Percentiles rank a stretch among this genome's conserved stretches.
Evolutionary conservation across 2,797 vertebrate species (phyloP).

Genomic region (Acipenser ruthenus): DNA sequence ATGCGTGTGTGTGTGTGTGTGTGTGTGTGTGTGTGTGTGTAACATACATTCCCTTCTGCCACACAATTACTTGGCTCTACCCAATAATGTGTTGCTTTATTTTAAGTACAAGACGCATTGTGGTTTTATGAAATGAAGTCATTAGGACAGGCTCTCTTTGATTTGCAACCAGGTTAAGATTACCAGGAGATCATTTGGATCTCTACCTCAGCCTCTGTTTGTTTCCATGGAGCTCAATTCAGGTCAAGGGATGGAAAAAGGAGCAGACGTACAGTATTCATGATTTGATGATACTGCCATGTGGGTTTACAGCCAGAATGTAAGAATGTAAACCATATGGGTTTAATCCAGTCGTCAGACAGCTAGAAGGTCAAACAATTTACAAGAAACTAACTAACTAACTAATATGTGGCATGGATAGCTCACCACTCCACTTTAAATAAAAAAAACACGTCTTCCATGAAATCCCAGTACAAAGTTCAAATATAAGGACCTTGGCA

Average conservation of each 20-base stretch:
- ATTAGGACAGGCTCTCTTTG: not conserved
- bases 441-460: slow-evolving; percentile 8
- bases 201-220: not conserved
- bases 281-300: slow-evolving; percentile 6
- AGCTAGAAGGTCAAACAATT: not conserved
- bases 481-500: slow-evolving; percentile 5
- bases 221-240: slow-evolving; percentile 7
- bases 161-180: not conserved
- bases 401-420: slow-evolving; percentile 33
- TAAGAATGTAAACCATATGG: slow-evolving; percentile 16
- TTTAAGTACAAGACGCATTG: not conserved
- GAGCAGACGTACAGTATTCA: not conserved
- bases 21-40: not conserved
- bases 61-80: too few species aligned
- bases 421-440: not conserved
- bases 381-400: slow-evolving; percentile 2
- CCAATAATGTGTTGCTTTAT: too few species aligned
- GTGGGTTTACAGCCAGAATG: slow-evolving; percentile 8
- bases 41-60: not conserved
- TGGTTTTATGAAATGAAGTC: not conserved
- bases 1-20: not conserved
- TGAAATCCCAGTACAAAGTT: not conserved
- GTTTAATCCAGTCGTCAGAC: slow-evolving; percentile 23
- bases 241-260: slow-evolving; percentile 15
- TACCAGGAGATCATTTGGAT: slow-evolving; percentile 14